phyloP scores from a whole-genome alignment of 2,113 vertebrate species.

The Callipepla californica region DNA sequence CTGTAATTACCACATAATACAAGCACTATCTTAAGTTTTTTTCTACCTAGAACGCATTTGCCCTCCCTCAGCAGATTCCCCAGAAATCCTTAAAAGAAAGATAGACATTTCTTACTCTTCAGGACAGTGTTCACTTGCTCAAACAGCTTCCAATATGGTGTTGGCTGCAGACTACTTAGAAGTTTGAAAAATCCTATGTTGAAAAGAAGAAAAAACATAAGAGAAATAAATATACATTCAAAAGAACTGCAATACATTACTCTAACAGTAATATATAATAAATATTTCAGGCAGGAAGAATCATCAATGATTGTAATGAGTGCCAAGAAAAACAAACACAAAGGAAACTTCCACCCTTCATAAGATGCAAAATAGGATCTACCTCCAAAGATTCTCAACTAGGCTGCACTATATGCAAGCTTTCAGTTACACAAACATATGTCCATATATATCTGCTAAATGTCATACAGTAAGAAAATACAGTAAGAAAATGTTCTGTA shows the following conservation, averaged over 20 bases:
- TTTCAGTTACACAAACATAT: neutral
- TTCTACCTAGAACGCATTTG: neutral
- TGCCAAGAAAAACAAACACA: neutral
- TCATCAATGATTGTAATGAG: neutral
- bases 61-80: neutral
- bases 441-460: neutral
- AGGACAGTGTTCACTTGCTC: conserved; percentile 10
- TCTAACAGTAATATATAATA: neutral
- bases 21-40: neutral
- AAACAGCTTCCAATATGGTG: conserved; percentile 29
- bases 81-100: neutral
- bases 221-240: neutral
- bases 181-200: neutral
- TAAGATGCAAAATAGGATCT: neutral
- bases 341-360: neutral
- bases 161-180: neutral
- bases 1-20: neutral
- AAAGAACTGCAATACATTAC: neutral
- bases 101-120: neutral
- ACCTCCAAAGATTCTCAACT: neutral
- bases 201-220: neutral
- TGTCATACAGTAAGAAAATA: neutral
- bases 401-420: neutral
- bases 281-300: neutral
- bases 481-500: neutral